phyloP scores from a whole-genome alignment of 2,888 invertebrate genomes.

The Perdita meconis region DNA sequence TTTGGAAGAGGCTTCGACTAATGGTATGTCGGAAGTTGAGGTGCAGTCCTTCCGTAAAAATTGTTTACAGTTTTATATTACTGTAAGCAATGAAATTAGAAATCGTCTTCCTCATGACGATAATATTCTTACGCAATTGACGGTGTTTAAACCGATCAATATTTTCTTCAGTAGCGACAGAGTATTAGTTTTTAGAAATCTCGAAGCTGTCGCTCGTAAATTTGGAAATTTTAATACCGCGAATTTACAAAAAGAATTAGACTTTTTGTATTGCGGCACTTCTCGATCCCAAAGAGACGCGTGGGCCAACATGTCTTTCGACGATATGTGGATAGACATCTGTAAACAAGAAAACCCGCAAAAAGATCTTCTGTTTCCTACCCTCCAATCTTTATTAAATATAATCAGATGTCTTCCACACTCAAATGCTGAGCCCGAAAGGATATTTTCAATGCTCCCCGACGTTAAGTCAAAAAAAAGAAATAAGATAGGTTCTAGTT shows the following conservation, averaged over 20 bases:
- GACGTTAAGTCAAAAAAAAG: background rate
- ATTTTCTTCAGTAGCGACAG: background rate
- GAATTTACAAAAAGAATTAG: background rate
- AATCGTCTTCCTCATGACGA: slow-evolving; percentile 9
- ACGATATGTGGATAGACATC: slow-evolving; percentile 5
- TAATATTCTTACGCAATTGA: background rate
- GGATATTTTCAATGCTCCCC: slow-evolving; percentile 4
- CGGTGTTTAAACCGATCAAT: background rate
- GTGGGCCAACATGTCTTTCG: background rate
- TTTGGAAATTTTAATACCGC: background rate
- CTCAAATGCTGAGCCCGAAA: background rate
- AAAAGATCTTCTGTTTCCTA: background rate
- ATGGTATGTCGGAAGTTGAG: slow-evolving; percentile 5
- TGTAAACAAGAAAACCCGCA: background rate
- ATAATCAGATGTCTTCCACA: background rate
- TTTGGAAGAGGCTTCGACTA: background rate
- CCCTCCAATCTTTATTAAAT: background rate
- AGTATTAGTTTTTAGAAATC: background rate
- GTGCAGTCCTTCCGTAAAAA: slow-evolving; percentile 4
- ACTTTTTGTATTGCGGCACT: slow-evolving; percentile 1
- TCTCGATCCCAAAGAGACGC: background rate
- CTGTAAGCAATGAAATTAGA: background rate
- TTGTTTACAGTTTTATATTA: slow-evolving; percentile 1
- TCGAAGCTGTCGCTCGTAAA: background rate
- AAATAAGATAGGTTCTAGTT: background rate